phyloP scores from a whole-genome alignment of 1,140 invertebrate species.

The Drosophila ficusphila region DNA sequence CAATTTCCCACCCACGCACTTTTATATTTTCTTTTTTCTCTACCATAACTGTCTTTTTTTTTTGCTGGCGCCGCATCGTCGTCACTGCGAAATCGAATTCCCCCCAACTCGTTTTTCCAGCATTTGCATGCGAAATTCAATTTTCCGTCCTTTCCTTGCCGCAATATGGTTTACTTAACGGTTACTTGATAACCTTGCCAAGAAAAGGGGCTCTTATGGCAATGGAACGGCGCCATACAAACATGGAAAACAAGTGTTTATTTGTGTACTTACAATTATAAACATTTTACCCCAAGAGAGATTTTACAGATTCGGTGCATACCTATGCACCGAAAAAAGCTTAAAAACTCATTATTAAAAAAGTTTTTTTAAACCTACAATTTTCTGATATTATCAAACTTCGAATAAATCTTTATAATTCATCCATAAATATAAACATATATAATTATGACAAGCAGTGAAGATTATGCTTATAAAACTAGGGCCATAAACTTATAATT shows the following conservation, averaged over 20 bases:
- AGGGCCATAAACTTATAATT: no score
- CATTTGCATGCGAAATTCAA: conserved; percentile 41
- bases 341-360: no score
- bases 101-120: neutral
- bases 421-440: no score
- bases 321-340: neutral
- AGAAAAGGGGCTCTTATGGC: neutral
- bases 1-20: conserved; percentile 11
- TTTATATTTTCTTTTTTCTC: conserved; percentile 21
- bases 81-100: conserved; percentile 31
- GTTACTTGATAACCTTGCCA: conserved; percentile 10
- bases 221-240: neutral
- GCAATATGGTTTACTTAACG: conserved; percentile 45
- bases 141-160: conserved; percentile 22
- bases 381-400: no score
- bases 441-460: no score
- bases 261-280: conserved; percentile 14
- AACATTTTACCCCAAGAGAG: neutral
- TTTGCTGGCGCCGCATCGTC: conserved; percentile 7
- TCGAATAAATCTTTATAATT: no score
- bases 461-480: no score
- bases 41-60: conserved; percentile 20
- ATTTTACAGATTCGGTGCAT: no score
- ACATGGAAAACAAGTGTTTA: conserved; percentile 6
- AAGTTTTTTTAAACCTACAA: no score